phyloP scores from a whole-genome alignment of 2,888 invertebrate genomes.

The Scelioninae gen. 1 region DNA sequence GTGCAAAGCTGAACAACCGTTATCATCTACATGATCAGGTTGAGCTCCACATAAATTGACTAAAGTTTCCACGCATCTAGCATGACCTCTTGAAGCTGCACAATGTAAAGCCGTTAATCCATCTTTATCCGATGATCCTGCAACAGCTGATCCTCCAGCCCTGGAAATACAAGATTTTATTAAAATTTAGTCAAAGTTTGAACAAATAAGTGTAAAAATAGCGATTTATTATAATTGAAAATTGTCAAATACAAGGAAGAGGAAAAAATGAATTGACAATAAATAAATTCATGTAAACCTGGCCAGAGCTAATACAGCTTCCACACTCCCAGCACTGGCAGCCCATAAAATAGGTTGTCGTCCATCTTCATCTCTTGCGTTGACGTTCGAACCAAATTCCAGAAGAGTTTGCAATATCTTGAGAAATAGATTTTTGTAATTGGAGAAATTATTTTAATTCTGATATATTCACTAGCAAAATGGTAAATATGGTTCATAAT shows the following conservation, averaged over 20 bases:
- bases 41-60: conserved; percentile 94
- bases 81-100: conserved; percentile 97
- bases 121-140: conserved; percentile 90
- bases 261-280: no score
- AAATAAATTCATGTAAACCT: conserved; percentile 83
- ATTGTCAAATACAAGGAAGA: no score
- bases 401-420: conserved; percentile 91
- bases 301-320: conserved; percentile 94
- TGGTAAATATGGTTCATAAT: no score
- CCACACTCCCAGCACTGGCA: conserved; percentile 97
- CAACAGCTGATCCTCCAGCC: conserved; percentile 85
- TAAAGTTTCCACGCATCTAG: conserved; percentile 94
- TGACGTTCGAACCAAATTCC: conserved; percentile 91
- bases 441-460: no score
- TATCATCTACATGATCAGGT: conserved; percentile 94
- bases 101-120: conserved; percentile 98
- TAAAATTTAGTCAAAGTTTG: no score
- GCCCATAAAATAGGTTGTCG: conserved; percentile 98
- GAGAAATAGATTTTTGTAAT: no score
- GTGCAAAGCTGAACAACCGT: conserved; percentile 98
- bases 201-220: no score
- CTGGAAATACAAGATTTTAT: no score
- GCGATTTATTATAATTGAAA: no score
- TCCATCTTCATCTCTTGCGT: conserved; percentile 95
- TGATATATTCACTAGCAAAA: no score